A percentile compares a stretch with the other conserved stretches of the same genome.
Conservation (phyloP, 2,797 vertebrate species). For the Rhadinocentrus ornatus region DNA sequence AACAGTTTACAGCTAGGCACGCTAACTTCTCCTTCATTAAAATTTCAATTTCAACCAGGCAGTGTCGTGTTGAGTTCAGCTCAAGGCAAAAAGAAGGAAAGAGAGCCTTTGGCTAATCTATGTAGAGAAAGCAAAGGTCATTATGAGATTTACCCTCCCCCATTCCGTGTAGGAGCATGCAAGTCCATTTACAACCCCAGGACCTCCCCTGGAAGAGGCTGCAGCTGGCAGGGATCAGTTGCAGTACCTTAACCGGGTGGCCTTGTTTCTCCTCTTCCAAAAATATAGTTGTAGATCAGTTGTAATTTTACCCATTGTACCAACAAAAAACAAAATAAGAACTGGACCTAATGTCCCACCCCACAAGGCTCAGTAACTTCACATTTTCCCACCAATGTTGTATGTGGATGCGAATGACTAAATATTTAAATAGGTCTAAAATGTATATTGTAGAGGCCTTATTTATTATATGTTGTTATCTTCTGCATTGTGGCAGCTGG, state of each 20-base stretch:
- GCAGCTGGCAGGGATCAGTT: not conserved
- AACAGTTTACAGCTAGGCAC: conserved; percentile 6
- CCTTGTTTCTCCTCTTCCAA: not conserved
- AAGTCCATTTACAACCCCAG: not conserved
- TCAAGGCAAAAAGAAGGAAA: conserved; percentile 7
- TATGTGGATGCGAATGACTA: not conserved
- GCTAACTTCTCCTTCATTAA: conserved; percentile 15
- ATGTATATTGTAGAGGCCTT: not conserved
- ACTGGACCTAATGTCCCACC: not conserved
- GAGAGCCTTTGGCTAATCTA: conserved; percentile 1
- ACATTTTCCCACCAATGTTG: not conserved
- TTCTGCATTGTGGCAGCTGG: not conserved
- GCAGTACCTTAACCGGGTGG: not conserved
- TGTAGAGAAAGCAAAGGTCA: not conserved
- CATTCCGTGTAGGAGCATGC: not conserved
- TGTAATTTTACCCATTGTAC: not conserved
- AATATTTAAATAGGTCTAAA: not conserved
- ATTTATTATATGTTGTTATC: not conserved
- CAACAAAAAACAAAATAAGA: not conserved
- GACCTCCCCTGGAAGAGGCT: not conserved
- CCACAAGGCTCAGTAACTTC: not conserved
- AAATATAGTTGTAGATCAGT: not conserved
- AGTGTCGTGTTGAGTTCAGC: conserved; percentile 20
- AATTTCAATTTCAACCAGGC: conserved; percentile 15
- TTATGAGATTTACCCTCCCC: not conserved